These are phyloP conservation scores for Brachystomella parvula DNA, from an alignment of 1,140 invertebrate genomes.

Conservation along the genomic window DNA sequence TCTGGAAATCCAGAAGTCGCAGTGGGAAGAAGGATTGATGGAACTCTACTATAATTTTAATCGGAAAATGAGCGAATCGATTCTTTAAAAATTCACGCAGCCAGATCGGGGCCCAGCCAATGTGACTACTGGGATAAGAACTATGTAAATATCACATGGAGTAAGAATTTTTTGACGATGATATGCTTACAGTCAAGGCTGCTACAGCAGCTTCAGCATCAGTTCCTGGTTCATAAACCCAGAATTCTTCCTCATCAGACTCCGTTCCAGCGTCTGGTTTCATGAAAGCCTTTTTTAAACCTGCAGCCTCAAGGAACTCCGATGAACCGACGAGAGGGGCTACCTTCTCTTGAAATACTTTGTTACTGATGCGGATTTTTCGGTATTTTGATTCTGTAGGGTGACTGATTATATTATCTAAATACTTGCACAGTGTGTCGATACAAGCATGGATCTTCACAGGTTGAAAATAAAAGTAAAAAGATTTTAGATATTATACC, in stretches of 20 bases:
- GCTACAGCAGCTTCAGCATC: conserved; percentile 18
- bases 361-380: conserved; percentile 79
- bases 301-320: conserved; percentile 74
- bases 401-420: conserved; percentile 80
- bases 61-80: too few relatives aligned
- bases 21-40: too few relatives aligned
- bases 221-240: conserved; percentile 35
- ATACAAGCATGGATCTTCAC: conserved; percentile 69
- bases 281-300: conserved; percentile 57
- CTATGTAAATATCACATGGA: not conserved
- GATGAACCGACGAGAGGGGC: conserved; percentile 64
- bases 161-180: not conserved
- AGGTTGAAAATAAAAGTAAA: too few relatives aligned
- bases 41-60: too few relatives aligned
- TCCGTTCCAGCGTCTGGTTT: conserved; percentile 46
- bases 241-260: conserved; percentile 39
- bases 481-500: conserved; percentile 3
- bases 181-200: conserved; percentile 18
- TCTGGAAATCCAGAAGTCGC: too few relatives aligned
- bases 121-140: not conserved
- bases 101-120: too few relatives aligned
- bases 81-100: too few relatives aligned
- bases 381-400: conserved; percentile 81
- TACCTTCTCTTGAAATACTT: conserved; percentile 70
- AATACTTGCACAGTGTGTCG: conserved; percentile 77